A percentile compares a stretch with the other conserved stretches of the same genome.
Conservation (phyloP, 2,797 vertebrate species). For the Myiotriccus ornatus region DNA sequence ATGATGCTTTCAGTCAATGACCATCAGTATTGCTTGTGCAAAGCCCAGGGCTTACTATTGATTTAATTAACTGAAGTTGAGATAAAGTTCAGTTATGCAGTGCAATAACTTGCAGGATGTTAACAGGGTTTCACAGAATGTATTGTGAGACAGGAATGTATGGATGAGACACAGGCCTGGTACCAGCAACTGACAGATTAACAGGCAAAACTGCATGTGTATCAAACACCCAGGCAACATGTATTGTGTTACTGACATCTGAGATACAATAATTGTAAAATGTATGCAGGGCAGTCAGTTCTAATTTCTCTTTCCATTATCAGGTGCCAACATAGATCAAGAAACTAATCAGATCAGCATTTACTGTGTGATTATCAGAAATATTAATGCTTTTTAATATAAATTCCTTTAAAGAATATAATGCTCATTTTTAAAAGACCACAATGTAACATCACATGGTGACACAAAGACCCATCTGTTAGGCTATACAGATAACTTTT, state of each 20-base stretch:
- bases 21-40: constrained; percentile 11
- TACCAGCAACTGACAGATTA: background rate
- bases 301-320: background rate
- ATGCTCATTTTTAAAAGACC: background rate
- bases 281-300: background rate
- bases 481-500: background rate
- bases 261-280: background rate
- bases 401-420: background rate
- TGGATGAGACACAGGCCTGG: background rate
- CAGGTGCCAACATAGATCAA: background rate
- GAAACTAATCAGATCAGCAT: background rate
- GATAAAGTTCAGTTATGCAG: constrained; percentile 12
- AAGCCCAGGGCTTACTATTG: background rate
- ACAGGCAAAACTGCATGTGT: background rate
- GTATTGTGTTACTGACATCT: background rate
- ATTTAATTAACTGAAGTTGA: constrained; percentile 51
- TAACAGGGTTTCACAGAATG: background rate
- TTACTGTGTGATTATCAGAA: background rate
- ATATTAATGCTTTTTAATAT: background rate
- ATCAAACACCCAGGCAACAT: background rate
- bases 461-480: background rate
- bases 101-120: background rate
- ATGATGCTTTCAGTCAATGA: background rate
- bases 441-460: background rate
- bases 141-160: background rate